phyloP scores from a whole-genome alignment of 1,140 invertebrate genomes.

The Drosophila auraria region DNA sequence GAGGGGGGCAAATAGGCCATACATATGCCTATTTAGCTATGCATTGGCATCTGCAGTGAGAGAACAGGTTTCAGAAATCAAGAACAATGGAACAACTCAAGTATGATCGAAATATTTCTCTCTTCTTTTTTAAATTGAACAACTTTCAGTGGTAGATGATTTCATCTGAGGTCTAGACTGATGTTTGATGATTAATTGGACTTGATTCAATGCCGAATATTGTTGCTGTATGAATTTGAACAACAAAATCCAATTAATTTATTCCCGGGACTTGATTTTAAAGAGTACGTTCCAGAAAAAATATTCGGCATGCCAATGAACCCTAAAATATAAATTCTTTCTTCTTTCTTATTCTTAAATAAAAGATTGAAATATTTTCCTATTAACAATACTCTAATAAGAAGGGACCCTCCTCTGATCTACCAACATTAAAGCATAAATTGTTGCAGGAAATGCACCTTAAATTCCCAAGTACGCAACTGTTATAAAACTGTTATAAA shows the following conservation, averaged over 20 bases:
- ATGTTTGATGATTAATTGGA: conserved; percentile 23
- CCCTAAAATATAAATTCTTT: neutral
- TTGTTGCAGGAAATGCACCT: too few relatives aligned
- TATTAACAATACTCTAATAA: neutral
- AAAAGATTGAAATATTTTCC: neutral
- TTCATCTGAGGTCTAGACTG: conserved; percentile 11
- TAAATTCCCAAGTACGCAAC: too few relatives aligned
- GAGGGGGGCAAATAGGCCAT: neutral
- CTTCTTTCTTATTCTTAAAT: neutral
- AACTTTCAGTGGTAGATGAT: conserved; percentile 2
- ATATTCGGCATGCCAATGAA: neutral
- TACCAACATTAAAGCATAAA: too few relatives aligned
- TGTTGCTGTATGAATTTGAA: neutral
- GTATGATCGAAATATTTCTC: neutral
- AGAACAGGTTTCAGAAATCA: conserved; percentile 7
- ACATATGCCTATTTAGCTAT: conserved; percentile 6
- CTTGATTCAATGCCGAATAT: conserved; percentile 2
- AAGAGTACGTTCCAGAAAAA: neutral
- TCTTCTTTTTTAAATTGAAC: neutral
- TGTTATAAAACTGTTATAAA: too few relatives aligned
- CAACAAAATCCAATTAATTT: conserved; percentile 3
- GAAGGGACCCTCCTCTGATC: too few relatives aligned
- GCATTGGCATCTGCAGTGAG: conserved; percentile 9
- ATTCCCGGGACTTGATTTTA: neutral
- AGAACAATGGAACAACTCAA: neutral